Evolutionary conservation across 2,797 vertebrate species (phyloP), one percentile per base, ranked within the genome.

Genomic region (Alectoris magna): DNA sequence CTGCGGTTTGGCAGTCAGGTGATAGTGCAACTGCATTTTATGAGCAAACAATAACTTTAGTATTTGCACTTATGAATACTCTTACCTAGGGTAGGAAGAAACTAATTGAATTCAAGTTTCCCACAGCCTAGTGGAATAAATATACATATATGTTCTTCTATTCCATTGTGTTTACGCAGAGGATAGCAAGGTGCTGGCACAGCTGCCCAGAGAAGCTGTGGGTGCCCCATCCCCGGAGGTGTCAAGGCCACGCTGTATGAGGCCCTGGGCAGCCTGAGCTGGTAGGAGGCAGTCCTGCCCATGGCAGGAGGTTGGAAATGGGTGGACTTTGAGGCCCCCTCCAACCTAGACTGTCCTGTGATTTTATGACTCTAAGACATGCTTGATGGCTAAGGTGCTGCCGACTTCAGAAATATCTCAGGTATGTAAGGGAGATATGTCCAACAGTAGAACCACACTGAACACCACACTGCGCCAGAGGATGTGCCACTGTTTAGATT

Each of bases 21-120:
- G 53, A 67, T 64, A 84, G 44, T 59, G 78, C 53, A 82, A 34
- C 34, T 90, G 53, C 44, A 53, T 92, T 84, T 82, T 79, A 84
- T 48, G 74, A 71, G 23, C 27, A 66, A 86, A 95, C 91, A 76
- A 56, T 68, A 78, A 68, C 74, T 82, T 87, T 5, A 1, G 13
- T 36, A 29, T 86, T 91, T 81, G 43, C 73, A 67, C 8, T 84
- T 73, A 44, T 0, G 3, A 79, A 60, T 91, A 34, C 27, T 91
- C 91, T 69, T 78, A 76, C 23, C 10, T 60, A 75, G 44, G 44
- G 26, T 66, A 84, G 48, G 62, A 93, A 86, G 19, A 68, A 75
- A 93, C 87, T 87, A 93, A 77, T 23, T 62, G 58, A 80, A 46
- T 46, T 69, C 72, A 56, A 84, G 69, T 88, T 90, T 87, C 39